These are phyloP conservation scores for Seira sanloemensis DNA, from an alignment of 2,888 invertebrate species.

Conservation along the genomic window DNA sequence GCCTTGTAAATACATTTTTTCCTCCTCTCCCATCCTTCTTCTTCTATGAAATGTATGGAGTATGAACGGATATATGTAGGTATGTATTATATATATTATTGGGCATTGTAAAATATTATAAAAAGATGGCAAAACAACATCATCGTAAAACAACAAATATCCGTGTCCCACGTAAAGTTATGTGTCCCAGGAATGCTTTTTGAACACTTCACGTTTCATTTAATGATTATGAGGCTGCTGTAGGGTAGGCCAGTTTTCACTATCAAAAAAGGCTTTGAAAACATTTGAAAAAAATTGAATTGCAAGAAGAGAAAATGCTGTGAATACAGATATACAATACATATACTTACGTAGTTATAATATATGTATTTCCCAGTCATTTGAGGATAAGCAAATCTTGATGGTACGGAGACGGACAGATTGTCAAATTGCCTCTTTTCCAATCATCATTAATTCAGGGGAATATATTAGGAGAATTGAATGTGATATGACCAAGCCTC, in stretches of 20 bases:
- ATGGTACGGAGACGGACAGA: not conserved
- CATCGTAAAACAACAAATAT: constrained; percentile 41
- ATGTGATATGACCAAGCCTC: not conserved
- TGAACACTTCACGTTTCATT: not conserved
- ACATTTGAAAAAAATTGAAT: not conserved
- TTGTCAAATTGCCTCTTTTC: constrained; percentile 13
- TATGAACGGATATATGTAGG: too few relatives aligned
- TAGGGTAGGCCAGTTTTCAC: constrained; percentile 57
- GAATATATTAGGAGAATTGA: not conserved
- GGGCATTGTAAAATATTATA: constrained; percentile 5
- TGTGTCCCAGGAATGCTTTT: constrained; percentile 1
- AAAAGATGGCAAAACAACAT: constrained; percentile 22
- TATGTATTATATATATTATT: too few relatives aligned
- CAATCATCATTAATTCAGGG: not conserved
- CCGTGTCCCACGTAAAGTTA: constrained; percentile 34
- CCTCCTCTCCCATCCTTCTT: constrained; percentile 10
- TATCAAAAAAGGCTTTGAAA: not conserved
- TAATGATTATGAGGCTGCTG: constrained; percentile 9
- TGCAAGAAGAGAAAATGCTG: too few relatives aligned
- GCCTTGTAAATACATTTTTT: not conserved
- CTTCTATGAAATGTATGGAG: too few relatives aligned
- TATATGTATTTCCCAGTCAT: not conserved
- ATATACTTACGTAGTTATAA: too few relatives aligned
- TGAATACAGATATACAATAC: too few relatives aligned
- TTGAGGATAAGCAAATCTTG: not conserved